phyloP scores from a whole-genome alignment of 2,797 vertebrate species.

The Lophius americanus region DNA sequence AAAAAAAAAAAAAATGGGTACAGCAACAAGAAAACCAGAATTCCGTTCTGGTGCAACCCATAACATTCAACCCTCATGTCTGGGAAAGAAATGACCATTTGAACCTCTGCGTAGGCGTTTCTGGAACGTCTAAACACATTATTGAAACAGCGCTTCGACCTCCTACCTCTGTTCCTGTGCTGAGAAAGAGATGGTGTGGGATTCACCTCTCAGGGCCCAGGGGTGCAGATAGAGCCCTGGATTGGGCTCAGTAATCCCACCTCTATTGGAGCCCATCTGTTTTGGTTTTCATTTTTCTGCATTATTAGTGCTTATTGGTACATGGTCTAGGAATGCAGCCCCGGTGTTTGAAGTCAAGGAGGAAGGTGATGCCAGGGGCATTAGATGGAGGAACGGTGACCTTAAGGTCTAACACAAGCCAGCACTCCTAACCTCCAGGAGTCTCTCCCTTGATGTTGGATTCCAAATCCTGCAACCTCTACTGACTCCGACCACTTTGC shows the following conservation, averaged over 20 bases:
- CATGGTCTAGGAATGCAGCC: slow-evolving; percentile 85
- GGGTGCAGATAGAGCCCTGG: slow-evolving; percentile 81
- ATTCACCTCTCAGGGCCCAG: slow-evolving; percentile 77
- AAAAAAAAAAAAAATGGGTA: no score
- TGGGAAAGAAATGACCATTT: slow-evolving; percentile 31
- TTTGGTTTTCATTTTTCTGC: slow-evolving; percentile 89
- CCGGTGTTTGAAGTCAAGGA: slow-evolving; percentile 85
- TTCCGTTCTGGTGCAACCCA: slow-evolving; percentile 5
- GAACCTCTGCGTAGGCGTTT: slow-evolving; percentile 34
- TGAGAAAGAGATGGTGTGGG: slow-evolving; percentile 72
- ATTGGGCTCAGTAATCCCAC: slow-evolving; percentile 81
- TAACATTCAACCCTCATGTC: slow-evolving; percentile 14
- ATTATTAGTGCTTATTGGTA: slow-evolving; percentile 91
- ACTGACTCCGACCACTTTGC: slow-evolving; percentile 27
- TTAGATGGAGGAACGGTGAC: slow-evolving; percentile 82
- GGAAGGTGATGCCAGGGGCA: slow-evolving; percentile 84
- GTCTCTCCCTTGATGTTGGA: slow-evolving; percentile 74
- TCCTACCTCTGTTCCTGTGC: slow-evolving; percentile 49
- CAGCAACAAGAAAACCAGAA: slow-evolving; percentile 5
- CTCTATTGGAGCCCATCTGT: slow-evolving; percentile 87
- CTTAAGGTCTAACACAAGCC: slow-evolving; percentile 83
- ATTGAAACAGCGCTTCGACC: slow-evolving; percentile 45
- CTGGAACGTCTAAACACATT: slow-evolving; percentile 53
- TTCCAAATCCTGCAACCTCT: slow-evolving; percentile 56
- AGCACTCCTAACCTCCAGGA: slow-evolving; percentile 74